A percentile compares a stretch with the other conserved stretches of the same genome.
Conservation (phyloP, 2,888 invertebrate species). For the Lissocephala sabroskyi region DNA sequence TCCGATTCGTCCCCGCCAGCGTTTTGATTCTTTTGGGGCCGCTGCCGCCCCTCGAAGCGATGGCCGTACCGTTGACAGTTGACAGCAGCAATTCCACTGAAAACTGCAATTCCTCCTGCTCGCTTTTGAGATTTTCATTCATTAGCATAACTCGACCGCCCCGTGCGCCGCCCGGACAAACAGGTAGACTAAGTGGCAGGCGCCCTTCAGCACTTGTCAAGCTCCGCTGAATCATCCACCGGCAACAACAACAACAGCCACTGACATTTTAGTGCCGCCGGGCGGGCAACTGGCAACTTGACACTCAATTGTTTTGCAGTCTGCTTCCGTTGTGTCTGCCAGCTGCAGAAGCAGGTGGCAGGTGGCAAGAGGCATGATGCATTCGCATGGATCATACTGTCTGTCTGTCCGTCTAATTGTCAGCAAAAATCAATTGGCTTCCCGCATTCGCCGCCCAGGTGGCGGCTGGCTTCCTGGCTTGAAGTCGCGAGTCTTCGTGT, state of each 20-base stretch:
- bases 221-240: no score
- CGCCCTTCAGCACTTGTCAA: conserved; percentile 37
- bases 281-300: conserved; percentile 35
- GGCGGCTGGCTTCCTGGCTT: conserved; percentile 1
- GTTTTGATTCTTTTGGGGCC: no score
- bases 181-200: conserved; percentile 23
- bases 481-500: conserved; percentile 22
- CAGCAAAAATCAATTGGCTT: conserved; percentile 54
- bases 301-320: conserved; percentile 43
- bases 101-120: no score
- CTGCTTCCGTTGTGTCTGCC: no score
- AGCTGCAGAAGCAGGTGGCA: no score
- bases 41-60: no score
- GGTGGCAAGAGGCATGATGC: conserved; percentile 29
- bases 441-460: background rate
- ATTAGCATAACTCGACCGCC: no score
- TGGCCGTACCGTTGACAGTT: no score
- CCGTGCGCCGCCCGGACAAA: no score
- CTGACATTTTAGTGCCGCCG: conserved; percentile 2
- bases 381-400: conserved; percentile 20
- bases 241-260: no score
- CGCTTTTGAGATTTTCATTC: no score
- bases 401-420: conserved; percentile 30
- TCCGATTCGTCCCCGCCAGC: background rate
- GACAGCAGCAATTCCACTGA: no score